phyloP scores from a whole-genome alignment of 1,140 invertebrate genomes.

The Tenebrio molitor region DNA sequence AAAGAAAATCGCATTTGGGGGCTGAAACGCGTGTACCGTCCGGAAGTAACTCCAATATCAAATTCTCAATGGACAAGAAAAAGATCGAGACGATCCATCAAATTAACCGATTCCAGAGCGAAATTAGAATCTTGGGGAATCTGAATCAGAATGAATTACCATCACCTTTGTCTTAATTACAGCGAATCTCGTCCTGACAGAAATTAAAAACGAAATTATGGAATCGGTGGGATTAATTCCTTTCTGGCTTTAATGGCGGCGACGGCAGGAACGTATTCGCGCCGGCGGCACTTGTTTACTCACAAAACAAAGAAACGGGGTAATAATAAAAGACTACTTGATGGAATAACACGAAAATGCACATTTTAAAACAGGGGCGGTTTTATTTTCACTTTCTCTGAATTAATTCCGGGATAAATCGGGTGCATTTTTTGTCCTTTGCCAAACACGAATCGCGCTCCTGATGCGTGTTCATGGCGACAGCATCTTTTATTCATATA shows the following conservation, averaged over 20 bases:
- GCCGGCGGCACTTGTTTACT: slow-evolving; percentile 17
- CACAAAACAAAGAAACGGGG: not conserved
- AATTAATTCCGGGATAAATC: slow-evolving; percentile 10
- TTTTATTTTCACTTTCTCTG: slow-evolving; percentile 27
- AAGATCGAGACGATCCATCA: not conserved
- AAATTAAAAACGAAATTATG: not conserved
- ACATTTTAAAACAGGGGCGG: not conserved
- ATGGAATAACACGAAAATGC: slow-evolving; percentile 3
- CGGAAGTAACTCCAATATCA: not conserved
- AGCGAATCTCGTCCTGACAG: not conserved
- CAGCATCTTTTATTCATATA: slow-evolving; percentile 35
- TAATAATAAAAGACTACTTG: slow-evolving; percentile 19
- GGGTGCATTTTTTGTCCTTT: slow-evolving; percentile 11
- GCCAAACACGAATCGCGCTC: slow-evolving; percentile 3
- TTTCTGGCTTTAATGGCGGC: not conserved
- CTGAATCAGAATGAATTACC: not conserved
- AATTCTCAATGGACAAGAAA: slow-evolving; percentile 17
- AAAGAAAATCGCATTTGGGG: slow-evolving; percentile 19
- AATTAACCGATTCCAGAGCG: not conserved
- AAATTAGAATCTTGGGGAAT: slow-evolving; percentile 2
- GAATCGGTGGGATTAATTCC: not conserved
- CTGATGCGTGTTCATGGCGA: not conserved
- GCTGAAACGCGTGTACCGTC: slow-evolving; percentile 6
- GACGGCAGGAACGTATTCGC: not conserved
- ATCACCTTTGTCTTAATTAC: not conserved